Conservation (phyloP, 2,113 vertebrate genomes). For the Alligator mississippiensis region DNA sequence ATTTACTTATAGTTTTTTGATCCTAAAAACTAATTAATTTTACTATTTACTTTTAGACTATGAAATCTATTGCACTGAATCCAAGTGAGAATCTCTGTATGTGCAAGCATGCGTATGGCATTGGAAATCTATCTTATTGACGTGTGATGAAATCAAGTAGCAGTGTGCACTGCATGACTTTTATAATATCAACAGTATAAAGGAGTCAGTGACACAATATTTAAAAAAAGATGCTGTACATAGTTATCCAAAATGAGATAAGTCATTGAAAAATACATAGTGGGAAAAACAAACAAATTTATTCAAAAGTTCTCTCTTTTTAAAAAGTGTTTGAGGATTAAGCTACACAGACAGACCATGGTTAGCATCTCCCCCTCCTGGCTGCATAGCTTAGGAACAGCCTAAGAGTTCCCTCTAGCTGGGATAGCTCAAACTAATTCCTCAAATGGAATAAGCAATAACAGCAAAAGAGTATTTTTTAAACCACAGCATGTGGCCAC, state of each 20-base stretch:
- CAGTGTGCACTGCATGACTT: not conserved
- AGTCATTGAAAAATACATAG: not conserved
- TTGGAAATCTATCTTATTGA: not conserved
- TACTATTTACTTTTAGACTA: conserved; percentile 46
- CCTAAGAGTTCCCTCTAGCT: not conserved
- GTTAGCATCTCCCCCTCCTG: not conserved
- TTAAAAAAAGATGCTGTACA: not conserved
- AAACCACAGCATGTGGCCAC: not conserved
- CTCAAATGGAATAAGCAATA: not conserved
- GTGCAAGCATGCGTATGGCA: not conserved
- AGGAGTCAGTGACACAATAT: not conserved
- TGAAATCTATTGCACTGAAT: conserved; percentile 17
- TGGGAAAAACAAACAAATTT: no score
- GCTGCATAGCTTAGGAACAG: not conserved
- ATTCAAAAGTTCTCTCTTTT: not conserved
- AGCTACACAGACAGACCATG: not conserved
- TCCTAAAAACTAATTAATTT: conserved; percentile 57
- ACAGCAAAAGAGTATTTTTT: not conserved
- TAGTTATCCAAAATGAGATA: not conserved
- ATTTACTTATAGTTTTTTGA: conserved; percentile 43
- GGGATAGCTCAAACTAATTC: not conserved
- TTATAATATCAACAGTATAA: not conserved
- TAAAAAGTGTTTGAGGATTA: not conserved
- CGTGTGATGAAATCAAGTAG: not conserved
- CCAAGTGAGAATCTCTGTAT: not conserved